Evolutionary conservation across 2,888 invertebrate species (phyloP).

Genomic region (Aphrophora alni): DNA sequence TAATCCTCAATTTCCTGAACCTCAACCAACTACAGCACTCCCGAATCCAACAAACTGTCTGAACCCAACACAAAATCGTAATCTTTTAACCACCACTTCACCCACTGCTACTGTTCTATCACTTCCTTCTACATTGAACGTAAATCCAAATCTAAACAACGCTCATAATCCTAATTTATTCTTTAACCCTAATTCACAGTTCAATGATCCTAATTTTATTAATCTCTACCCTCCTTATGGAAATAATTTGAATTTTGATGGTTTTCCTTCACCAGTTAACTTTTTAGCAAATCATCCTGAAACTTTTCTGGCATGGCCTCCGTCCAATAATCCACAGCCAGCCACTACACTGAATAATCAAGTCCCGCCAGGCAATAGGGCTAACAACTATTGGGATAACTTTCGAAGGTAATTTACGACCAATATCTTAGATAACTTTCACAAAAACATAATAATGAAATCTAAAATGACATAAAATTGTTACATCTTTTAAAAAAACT

Average conservation of each 20-base stretch:
- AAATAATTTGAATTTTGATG: constrained; percentile 48
- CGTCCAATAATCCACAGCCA: constrained; percentile 51
- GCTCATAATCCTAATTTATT: constrained; percentile 31
- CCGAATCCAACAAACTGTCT: not conserved
- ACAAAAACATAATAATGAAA: no score
- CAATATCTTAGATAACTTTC: no score
- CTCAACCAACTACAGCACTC: not conserved
- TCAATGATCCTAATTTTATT: constrained; percentile 31
- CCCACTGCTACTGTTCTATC: constrained; percentile 27
- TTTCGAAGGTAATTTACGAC: constrained; percentile 83
- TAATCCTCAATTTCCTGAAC: not conserved
- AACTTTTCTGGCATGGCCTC: constrained; percentile 27
- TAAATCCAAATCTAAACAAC: constrained; percentile 12
- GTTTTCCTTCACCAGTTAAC: constrained; percentile 35
- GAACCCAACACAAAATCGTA: constrained; percentile 9
- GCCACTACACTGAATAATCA: constrained; percentile 78
- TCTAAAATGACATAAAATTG: no score
- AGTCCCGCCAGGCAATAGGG: constrained; percentile 87
- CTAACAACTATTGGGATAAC: constrained; percentile 95
- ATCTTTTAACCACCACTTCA: constrained; percentile 11
- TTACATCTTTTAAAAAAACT: no score
- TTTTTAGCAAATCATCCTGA: constrained; percentile 28
- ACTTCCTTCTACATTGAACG: constrained; percentile 24
- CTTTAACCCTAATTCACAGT: constrained; percentile 26
- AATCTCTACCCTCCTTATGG: constrained; percentile 49